Evolutionary conservation across 2,113 vertebrate species (phyloP).

Genomic region (Sturnira hondurensis): DNA sequence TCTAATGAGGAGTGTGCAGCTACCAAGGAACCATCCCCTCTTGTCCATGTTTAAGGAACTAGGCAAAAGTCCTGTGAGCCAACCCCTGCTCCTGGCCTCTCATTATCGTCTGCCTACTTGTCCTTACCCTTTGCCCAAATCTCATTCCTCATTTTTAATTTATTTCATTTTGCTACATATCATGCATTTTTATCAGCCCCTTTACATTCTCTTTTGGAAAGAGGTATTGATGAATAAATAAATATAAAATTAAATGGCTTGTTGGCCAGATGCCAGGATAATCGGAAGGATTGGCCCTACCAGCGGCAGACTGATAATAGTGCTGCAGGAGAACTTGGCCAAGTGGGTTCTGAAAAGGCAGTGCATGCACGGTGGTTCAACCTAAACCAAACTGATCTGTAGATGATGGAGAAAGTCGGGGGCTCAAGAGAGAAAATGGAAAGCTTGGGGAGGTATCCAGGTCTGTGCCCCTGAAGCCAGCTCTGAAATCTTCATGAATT

Average conservation of each 20-base stretch:
- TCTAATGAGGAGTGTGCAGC: not conserved
- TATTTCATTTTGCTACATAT: not conserved
- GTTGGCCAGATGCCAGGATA: not conserved
- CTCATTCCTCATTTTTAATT: conserved; percentile 37
- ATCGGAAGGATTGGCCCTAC: not conserved
- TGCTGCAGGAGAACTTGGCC: not conserved
- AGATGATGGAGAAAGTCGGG: not conserved
- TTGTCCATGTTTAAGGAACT: not conserved
- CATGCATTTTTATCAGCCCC: conserved; percentile 41
- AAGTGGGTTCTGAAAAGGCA: conserved; percentile 20
- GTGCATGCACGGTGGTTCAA: not conserved
- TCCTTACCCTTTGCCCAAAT: not conserved
- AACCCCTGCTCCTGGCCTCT: not conserved
- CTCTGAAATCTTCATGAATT: not conserved
- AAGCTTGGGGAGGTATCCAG: not conserved
- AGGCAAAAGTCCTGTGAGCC: not conserved
- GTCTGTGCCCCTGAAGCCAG: not conserved
- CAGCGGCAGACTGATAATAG: not conserved
- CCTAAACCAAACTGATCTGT: not conserved
- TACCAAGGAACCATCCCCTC: not conserved
- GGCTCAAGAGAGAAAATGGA: not conserved
- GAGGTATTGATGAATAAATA: conserved; percentile 50
- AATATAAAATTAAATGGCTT: conserved; percentile 35
- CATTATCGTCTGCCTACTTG: not conserved
- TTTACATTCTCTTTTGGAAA: conserved; percentile 43